phyloP scores from a whole-genome alignment of 2,888 invertebrate species.

The Listrodromus nycthemerus region DNA sequence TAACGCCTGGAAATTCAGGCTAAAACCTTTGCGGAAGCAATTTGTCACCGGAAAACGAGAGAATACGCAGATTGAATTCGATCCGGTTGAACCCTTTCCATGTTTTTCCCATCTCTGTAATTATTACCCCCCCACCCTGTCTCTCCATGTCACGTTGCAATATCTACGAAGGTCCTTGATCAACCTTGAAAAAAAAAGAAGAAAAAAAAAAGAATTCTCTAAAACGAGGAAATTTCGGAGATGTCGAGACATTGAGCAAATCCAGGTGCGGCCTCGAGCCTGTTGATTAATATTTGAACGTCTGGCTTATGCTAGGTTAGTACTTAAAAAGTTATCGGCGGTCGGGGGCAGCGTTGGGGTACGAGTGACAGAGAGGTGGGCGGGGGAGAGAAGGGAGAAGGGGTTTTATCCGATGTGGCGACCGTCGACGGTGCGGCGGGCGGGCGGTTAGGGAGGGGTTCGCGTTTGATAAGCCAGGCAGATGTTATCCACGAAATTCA shows the following conservation, averaged over 20 bases:
- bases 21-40: slow-evolving; percentile 12
- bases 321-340: slow-evolving; percentile 79
- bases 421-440: neutral
- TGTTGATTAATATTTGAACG: slow-evolving; percentile 83
- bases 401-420: too few species aligned
- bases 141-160: neutral
- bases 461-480: slow-evolving; percentile 82
- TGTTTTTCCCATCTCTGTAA: neutral
- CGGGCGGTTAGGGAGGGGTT: slow-evolving; percentile 42
- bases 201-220: slow-evolving; percentile 31
- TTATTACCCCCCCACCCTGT: neutral
- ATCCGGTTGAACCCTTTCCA: neutral
- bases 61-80: slow-evolving; percentile 22
- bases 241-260: slow-evolving; percentile 75
- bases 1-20: slow-evolving; percentile 24
- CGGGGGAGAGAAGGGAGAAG: neutral
- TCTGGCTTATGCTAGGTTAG: slow-evolving; percentile 84
- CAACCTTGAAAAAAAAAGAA: slow-evolving; percentile 47
- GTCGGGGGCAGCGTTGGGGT: slow-evolving; percentile 62
- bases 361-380: neutral
- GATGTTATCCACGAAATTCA: slow-evolving; percentile 84
- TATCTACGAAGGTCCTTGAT: slow-evolving; percentile 28
- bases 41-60: slow-evolving; percentile 25
- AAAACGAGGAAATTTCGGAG: slow-evolving; percentile 54
- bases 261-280: slow-evolving; percentile 80